Conservation (phyloP, 2,113 vertebrate species). For the Mesembrinibis cayennensis region DNA sequence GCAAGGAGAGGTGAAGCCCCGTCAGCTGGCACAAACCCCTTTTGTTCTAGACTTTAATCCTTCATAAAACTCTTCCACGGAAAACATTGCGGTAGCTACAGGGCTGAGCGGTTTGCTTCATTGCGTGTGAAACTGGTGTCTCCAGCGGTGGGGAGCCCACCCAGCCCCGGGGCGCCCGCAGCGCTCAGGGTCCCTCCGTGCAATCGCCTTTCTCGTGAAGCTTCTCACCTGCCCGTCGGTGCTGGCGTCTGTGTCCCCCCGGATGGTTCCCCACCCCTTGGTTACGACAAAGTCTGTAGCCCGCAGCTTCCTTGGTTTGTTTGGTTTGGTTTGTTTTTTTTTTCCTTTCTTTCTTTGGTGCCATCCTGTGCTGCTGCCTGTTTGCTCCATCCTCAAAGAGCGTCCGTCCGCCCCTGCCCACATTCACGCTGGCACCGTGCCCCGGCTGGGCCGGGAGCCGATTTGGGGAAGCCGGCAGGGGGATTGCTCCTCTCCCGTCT, state of each 20-base stretch:
- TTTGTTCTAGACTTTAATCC: not conserved
- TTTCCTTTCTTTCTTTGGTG: not conserved
- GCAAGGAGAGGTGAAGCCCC: not conserved
- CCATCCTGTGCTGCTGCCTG: constrained; percentile 53
- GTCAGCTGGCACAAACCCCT: not conserved
- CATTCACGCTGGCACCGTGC: not conserved
- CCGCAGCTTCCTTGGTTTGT: not conserved
- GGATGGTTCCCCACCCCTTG: not conserved
- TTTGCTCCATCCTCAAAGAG: constrained; percentile 8
- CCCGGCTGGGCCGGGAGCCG: not conserved
- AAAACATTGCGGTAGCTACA: not conserved
- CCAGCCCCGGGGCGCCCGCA: not conserved
- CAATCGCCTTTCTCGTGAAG: not conserved
- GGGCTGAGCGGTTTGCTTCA: constrained; percentile 9
- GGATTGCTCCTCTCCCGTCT: not conserved
- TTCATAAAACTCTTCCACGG: not conserved
- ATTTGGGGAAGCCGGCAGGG: accelerated
- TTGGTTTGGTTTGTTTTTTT: not conserved
- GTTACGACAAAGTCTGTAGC: not conserved
- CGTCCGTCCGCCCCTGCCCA: not conserved
- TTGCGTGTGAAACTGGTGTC: not conserved
- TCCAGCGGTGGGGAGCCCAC: not conserved
- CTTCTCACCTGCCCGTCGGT: not conserved
- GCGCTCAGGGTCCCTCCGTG: not conserved
- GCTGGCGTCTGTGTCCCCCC: not conserved